These are phyloP conservation scores for Sebastolobus alascanus DNA, from an alignment of 2,797 vertebrate species.

Conservation along the genomic window DNA sequence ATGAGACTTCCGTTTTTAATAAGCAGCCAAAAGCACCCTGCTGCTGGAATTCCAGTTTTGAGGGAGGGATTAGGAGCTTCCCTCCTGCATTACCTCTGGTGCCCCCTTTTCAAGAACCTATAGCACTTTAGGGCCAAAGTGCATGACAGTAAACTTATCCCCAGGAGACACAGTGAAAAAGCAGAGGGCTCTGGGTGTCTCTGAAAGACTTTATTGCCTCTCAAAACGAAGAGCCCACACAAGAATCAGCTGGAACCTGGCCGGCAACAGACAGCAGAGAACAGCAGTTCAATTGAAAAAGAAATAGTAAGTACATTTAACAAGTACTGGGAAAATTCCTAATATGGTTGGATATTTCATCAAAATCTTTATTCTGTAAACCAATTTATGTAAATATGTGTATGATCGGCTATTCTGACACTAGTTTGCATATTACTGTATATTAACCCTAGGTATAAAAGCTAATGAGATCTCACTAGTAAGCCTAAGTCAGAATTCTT, in stretches of 20 bases:
- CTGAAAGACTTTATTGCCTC: slow-evolving; percentile 71
- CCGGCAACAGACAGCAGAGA: slow-evolving; percentile 50
- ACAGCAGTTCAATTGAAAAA: slow-evolving; percentile 40
- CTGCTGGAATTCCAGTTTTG: slow-evolving; percentile 56
- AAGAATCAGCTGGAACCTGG: slow-evolving; percentile 64
- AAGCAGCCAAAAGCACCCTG: slow-evolving; percentile 52
- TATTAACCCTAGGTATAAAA: neutral
- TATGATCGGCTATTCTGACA: neutral
- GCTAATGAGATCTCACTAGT: neutral
- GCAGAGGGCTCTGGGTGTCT: slow-evolving; percentile 58
- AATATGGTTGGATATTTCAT: neutral
- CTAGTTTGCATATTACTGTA: neutral
- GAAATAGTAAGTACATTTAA: slow-evolving; percentile 70
- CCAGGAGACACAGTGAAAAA: slow-evolving; percentile 48
- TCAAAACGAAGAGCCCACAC: slow-evolving; percentile 66
- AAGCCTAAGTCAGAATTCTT: neutral
- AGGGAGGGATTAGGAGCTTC: slow-evolving; percentile 75
- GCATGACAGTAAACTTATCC: slow-evolving; percentile 78
- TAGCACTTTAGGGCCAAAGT: slow-evolving; percentile 59
- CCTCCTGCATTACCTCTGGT: slow-evolving; percentile 40
- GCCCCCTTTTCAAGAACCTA: slow-evolving; percentile 65
- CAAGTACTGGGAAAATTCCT: neutral
- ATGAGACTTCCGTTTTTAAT: slow-evolving; percentile 44
- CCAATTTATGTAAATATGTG: neutral
- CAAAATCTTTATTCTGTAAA: neutral